These are phyloP conservation scores for Anagrus nilaparvatae DNA, from an alignment of 1,140 invertebrate genomes.

Conservation along the genomic window DNA sequence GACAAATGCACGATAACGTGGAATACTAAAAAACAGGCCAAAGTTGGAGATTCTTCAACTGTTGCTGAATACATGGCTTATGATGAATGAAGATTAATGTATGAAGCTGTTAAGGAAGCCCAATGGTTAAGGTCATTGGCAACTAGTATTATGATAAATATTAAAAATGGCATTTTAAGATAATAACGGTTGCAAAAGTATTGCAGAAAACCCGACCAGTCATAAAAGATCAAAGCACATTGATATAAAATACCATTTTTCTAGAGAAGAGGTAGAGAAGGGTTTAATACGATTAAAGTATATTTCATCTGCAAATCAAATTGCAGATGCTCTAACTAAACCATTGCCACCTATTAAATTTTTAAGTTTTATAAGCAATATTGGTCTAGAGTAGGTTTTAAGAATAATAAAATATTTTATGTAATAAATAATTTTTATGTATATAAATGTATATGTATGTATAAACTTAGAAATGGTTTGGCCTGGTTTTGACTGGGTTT, in stretches of 20 bases:
- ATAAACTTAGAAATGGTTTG: too few species aligned
- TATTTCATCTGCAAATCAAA: too few species aligned
- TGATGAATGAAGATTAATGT: too few species aligned
- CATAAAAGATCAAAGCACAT: too few species aligned
- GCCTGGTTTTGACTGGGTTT: too few species aligned
- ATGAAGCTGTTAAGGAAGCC: constrained; percentile 23
- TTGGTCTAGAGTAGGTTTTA: too few species aligned
- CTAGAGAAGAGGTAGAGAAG: constrained; percentile 11
- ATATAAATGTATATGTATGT: too few species aligned
- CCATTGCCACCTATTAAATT: too few species aligned
- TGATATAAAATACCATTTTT: constrained; percentile 14
- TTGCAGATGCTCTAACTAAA: too few species aligned
- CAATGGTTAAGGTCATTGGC: constrained; percentile 17
- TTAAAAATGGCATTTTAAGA: neutral
- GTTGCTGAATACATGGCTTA: constrained; percentile 24
- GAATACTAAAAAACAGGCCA: constrained; percentile 27
- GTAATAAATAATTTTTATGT: too few species aligned
- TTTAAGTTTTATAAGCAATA: too few species aligned
- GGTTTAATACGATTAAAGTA: constrained; percentile 6
- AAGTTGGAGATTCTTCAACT: constrained; percentile 19
- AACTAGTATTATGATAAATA: neutral
- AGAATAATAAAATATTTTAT: too few species aligned
- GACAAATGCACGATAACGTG: constrained; percentile 18
- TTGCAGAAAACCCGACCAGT: constrained; percentile 7
- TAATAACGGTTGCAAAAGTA: constrained; percentile 9